phyloP scores from a whole-genome alignment of 2,113 vertebrate genomes.

The Clarias gariepinus region DNA sequence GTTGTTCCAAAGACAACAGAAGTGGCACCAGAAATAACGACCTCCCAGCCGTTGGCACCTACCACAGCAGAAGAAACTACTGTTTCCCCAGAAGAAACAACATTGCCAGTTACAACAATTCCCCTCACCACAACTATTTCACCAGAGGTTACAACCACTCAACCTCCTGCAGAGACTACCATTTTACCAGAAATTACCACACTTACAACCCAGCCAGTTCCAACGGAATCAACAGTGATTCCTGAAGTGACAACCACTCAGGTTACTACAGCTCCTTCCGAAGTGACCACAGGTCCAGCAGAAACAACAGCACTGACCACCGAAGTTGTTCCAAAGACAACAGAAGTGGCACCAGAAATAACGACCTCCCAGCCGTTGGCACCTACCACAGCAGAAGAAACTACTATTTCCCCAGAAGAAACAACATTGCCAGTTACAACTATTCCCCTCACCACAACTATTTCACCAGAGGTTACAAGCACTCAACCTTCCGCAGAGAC shows the following conservation, averaged over 20 bases:
- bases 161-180: neutral
- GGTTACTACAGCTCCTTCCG: neutral
- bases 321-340: neutral
- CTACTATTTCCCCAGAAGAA: neutral
- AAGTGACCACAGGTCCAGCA: neutral
- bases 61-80: neutral
- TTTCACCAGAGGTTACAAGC: too few species aligned
- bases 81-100: neutral
- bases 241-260: neutral
- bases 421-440: slow-evolving; percentile 14
- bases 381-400: neutral
- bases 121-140: neutral
- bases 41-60: neutral
- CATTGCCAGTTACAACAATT: neutral
- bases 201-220: slow-evolving; percentile 24
- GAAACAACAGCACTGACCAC: neutral
- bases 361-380: neutral
- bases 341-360: neutral
- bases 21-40: neutral
- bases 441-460: neutral
- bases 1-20: too few species aligned
- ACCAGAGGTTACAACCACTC: neutral
- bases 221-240: neutral
- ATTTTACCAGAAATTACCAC: neutral
- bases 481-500: neutral